Evolutionary conservation across 92 coral and sea anemone species (phyloP), one percentile per base, ranked within the genome.

Genomic region (Bergia sp.): DNA sequence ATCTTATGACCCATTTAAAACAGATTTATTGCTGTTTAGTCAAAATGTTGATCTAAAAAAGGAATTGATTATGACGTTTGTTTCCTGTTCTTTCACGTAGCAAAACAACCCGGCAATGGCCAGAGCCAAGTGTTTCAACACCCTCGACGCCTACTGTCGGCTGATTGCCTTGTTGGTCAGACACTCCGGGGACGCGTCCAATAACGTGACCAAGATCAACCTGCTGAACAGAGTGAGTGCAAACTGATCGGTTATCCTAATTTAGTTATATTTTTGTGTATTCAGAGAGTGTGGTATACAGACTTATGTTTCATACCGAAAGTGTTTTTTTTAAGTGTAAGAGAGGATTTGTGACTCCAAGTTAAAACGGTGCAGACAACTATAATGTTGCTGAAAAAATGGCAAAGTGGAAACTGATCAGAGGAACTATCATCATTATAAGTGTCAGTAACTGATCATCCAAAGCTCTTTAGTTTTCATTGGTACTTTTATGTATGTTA

Each of bases 141-240:
- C 98, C 1, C 89, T 96, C 49, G 99, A 96, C 64, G 99, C 99
- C 29, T 96, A 96, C 91, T 96, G 99, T 89, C 90, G 98, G 44
- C 88, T 97, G 82, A 97, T 97, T 71, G 98, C 98, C 20, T 88
- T 97, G 81, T 81, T 97, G 47, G 99, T 97, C 85, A 90, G 98
- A 86, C 99, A 97, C 90, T 96, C 99, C 0, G 98, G 99, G 21
- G 99, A 95, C 80, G 98, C 97, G 15, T 95, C 97, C 16, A 97
- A 97, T 73, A 97, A 94, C 79, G 98, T 95, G 73, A 97, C 98
- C 40, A 97, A 95, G 92, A 97, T 97, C 80, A 97, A 97, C 89
- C 95, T 96, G 57, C 94, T 96, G 5, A 96, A 95, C 82, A 89
- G 99, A 92, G 99, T 96, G 88, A 92, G 99, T 77, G 37, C 37